A percentile compares a stretch with the other conserved stretches of the same genome.
phyloP scores from a whole-genome alignment of 2,888 invertebrate species.

The Leucania comma region DNA sequence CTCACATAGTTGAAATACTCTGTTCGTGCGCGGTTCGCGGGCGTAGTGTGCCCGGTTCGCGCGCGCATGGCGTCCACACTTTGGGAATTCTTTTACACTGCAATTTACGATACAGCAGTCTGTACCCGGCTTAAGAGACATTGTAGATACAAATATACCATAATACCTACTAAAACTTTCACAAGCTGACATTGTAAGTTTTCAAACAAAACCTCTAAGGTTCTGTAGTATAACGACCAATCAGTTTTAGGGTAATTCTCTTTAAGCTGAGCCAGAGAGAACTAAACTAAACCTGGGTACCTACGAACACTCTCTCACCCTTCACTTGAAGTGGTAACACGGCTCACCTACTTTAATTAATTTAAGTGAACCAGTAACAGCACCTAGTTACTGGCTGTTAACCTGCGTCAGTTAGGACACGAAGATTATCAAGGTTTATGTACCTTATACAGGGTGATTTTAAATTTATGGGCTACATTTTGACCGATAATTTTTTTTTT shows the following conservation, averaged over 20 bases:
- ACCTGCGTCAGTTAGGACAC: constrained; percentile 39
- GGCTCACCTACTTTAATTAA: constrained; percentile 72
- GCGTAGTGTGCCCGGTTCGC: too few species aligned
- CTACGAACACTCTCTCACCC: constrained; percentile 37
- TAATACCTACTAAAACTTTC: constrained; percentile 10
- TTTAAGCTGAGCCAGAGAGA: not conserved
- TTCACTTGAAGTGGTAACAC: constrained; percentile 61
- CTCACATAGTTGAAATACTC: too few species aligned
- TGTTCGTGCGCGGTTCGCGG: too few species aligned
- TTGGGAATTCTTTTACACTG: too few species aligned
- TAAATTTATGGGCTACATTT: not conserved
- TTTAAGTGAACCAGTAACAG: constrained; percentile 66
- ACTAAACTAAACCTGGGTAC: not conserved
- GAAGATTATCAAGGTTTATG: constrained; percentile 33
- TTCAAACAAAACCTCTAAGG: constrained; percentile 18
- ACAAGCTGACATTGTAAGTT: constrained; percentile 1
- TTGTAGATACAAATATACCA: not conserved
- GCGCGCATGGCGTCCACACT: too few species aligned
- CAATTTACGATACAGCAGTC: too few species aligned
- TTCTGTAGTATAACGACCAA: constrained; percentile 20
- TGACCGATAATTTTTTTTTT: not conserved
- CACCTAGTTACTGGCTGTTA: constrained; percentile 53
- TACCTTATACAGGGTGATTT: constrained; percentile 2
- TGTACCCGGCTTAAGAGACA: not conserved
- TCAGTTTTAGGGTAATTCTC: constrained; percentile 31